Evolutionary conservation across 1,140 invertebrate species (phyloP).

Genomic region (Contarinia nasturtii): DNA sequence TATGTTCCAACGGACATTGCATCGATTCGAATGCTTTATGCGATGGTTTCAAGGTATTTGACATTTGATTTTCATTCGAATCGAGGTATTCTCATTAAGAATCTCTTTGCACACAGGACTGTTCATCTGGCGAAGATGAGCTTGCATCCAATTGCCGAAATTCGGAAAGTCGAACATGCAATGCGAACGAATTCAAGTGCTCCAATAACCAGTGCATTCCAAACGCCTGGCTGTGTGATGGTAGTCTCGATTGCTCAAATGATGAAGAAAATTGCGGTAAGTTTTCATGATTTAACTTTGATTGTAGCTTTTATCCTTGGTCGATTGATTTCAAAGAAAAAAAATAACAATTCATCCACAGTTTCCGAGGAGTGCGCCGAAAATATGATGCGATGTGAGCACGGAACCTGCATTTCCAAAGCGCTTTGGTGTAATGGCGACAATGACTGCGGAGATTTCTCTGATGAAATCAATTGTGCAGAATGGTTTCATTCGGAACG

Average conservation of each 20-base stretch:
- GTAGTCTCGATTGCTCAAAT: constrained; percentile 44
- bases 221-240: constrained; percentile 53
- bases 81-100: no score
- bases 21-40: constrained; percentile 37
- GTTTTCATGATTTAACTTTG: constrained; percentile 7
- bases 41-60: constrained; percentile 27
- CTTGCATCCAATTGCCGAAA: constrained; percentile 37
- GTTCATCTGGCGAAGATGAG: constrained; percentile 45
- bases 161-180: constrained; percentile 16
- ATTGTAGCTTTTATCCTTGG: no score
- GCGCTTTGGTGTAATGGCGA: constrained; percentile 27
- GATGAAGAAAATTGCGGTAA: constrained; percentile 47
- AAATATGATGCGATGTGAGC: constrained; percentile 25
- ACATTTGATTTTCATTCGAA: no score
- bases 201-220: constrained; percentile 46
- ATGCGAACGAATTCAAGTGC: constrained; percentile 25
- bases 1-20: constrained; percentile 74
- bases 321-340: no score
- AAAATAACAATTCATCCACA: no score
- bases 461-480: constrained; percentile 28
- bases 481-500: constrained; percentile 7
- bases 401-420: constrained; percentile 27
- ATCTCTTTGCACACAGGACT: constrained; percentile 28
- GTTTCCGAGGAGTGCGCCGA: constrained; percentile 11
- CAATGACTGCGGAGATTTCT: constrained; percentile 31